Base-by-base conservation (phyloP, 2,113 vertebrate genomes). In the Varanus salvator region DNA sequence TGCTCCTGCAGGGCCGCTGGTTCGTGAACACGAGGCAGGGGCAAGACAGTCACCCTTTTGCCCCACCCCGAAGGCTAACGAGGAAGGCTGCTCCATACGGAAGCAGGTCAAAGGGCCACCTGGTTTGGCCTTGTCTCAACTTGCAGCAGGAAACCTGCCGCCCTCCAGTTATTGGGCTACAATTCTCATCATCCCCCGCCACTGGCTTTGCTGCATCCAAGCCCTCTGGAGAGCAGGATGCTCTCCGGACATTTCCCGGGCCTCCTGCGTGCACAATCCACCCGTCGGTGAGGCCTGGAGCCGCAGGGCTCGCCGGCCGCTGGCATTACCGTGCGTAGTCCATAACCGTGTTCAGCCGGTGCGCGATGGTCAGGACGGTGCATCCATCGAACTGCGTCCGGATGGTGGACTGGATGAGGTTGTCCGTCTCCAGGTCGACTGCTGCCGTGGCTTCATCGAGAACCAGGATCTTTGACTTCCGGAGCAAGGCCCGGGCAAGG, bases 361-460 rank as follows among this genome's bases (percentile, higher is more conserved):
- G 99, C 0, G 99, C 98, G 7, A 99, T 99, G 21, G 99, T 99
- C 90, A 99, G 97, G 60, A 99, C 98, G 0, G 99, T 99, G 91
- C 98, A 98, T 81, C 97, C 96, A 34, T 98, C 98, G 91, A 99
- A 99, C 84, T 99, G 98, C 1, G 97, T 98, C 85, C 97, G 97
- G 94, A 99, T 99, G 23, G 99, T 99, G 81, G 98, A 98, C 96
- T 99, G 99, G 80, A 99, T 99, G 92, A 99, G 97, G 91, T 98
- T 94, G 78, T 99, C 99, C 0, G 99, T 99, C 93, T 99, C 98
- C 76, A 99, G 95, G 95, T 99, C 99, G 69, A 99, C 98, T 1
- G 99, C 99, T 0, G 99, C 99, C 0, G 99, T 99, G 93, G 99
- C 99, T 96, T 99, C 99, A 5, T 99, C 98, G 50, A 99, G 92